Conservation (phyloP, 92 coral and sea anemone species). For the Blastomussa wellsi region DNA sequence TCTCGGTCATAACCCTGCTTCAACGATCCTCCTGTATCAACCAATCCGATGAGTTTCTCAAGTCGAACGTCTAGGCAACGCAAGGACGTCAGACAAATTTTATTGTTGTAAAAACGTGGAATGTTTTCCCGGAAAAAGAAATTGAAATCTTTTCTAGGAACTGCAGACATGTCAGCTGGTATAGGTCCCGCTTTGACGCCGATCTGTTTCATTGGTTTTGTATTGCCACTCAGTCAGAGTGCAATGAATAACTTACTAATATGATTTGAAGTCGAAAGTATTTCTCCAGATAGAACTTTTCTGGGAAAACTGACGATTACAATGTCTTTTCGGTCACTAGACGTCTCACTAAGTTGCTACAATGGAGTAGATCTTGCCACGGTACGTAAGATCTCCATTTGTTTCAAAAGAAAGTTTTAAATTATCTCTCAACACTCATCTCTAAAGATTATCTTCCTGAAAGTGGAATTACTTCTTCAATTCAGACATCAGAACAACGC, state of each 20-base stretch:
- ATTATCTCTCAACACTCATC: too few relatives aligned
- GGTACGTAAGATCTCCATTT: too few relatives aligned
- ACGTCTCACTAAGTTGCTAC: too few relatives aligned
- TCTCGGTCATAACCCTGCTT: slow-evolving; percentile 8
- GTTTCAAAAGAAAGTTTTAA: too few relatives aligned
- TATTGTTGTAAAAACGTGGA: slow-evolving; percentile 1
- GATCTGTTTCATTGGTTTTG: background rate
- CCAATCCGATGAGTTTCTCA: slow-evolving; percentile 3
- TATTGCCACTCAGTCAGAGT: slow-evolving; percentile 2
- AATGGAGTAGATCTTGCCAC: too few relatives aligned
- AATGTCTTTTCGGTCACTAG: background rate
- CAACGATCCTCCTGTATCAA: slow-evolving; percentile 5
- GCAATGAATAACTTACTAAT: background rate
- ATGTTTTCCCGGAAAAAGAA: slow-evolving; percentile 26
- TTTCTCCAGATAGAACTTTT: slow-evolving; percentile 14
- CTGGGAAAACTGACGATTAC: slow-evolving; percentile 15
- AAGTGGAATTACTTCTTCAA: too few relatives aligned
- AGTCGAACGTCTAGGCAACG: slow-evolving; percentile 20
- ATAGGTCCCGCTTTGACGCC: background rate
- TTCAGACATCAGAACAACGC: too few relatives aligned
- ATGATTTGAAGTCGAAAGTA: background rate
- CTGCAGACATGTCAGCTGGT: background rate
- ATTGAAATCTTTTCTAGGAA: slow-evolving; percentile 18
- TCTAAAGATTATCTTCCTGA: too few relatives aligned
- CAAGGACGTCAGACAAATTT: background rate